phyloP scores from a whole-genome alignment of 2,888 invertebrate species.

The Apamea crenata region DNA sequence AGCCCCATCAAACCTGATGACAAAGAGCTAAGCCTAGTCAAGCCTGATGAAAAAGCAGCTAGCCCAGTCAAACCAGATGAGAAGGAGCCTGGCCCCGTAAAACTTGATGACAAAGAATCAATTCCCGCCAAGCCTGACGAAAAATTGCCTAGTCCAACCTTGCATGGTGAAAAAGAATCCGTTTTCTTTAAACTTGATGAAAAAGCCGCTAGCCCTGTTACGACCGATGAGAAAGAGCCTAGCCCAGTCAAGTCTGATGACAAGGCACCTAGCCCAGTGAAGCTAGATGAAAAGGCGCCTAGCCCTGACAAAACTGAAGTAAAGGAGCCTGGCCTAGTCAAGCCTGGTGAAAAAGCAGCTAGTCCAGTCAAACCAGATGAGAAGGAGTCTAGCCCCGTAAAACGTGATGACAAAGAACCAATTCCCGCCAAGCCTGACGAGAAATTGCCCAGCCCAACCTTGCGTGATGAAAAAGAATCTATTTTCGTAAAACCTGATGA shows the following conservation, averaged over 20 bases:
- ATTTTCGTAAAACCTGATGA: not conserved
- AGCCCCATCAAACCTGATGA: not conserved
- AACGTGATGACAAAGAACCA: not conserved
- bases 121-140: not conserved
- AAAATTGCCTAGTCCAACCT: not conserved
- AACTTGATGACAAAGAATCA: not conserved
- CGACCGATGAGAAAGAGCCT: not conserved
- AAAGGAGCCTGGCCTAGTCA: not conserved
- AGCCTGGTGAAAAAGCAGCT: not conserved
- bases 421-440: not conserved
- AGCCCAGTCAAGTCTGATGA: conserved; percentile 11
- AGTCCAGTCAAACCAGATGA: not conserved
- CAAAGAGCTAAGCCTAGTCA: too few species aligned
- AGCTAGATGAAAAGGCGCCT: not conserved
- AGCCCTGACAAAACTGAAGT: not conserved
- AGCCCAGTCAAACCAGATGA: not conserved
- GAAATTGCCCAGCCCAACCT: not conserved
- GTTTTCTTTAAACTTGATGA: not conserved
- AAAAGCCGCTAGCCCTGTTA: not conserved
- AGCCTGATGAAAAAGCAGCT: not conserved
- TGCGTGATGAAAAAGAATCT: conserved; percentile 3
- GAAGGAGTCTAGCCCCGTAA: not conserved
- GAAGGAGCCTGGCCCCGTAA: not conserved
- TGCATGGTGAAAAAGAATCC: conserved; percentile 3
- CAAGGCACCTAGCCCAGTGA: conserved; percentile 21